A percentile compares a stretch with the other conserved stretches of the same genome.
These are phyloP conservation scores for Drosophila mayri DNA, from an alignment of 1,140 invertebrate species.

Conservation along the genomic window DNA sequence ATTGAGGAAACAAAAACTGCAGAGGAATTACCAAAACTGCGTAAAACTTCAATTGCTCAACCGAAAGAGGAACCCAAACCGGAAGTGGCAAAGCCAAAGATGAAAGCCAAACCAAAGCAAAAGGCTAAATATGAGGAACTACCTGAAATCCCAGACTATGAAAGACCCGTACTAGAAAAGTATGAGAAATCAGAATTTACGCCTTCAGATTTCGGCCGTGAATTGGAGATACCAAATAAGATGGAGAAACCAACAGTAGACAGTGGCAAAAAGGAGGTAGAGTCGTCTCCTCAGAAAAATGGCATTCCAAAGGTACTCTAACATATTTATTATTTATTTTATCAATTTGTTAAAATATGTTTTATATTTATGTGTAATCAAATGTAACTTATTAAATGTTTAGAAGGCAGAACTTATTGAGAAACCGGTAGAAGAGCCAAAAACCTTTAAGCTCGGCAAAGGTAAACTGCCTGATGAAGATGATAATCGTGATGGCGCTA, in stretches of 20 bases:
- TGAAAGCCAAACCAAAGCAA: constrained; percentile 86
- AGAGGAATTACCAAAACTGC: constrained; percentile 80
- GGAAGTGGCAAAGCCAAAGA: constrained; percentile 84
- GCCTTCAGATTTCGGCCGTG: constrained; percentile 70
- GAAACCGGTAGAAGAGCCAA: constrained; percentile 52
- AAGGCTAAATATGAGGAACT: constrained; percentile 88
- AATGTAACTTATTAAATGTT: constrained; percentile 5
- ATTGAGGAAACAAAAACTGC: constrained; percentile 62
- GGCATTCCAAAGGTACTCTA: constrained; percentile 71
- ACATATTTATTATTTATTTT: constrained; percentile 5
- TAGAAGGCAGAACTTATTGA: constrained; percentile 61
- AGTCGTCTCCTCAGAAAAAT: constrained; percentile 59
- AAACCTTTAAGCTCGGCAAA: constrained; percentile 69
- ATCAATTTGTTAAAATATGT: not conserved
- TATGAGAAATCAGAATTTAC: constrained; percentile 86
- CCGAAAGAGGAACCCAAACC: constrained; percentile 71
- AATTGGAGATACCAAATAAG: constrained; percentile 78
- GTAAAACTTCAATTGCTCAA: constrained; percentile 70
- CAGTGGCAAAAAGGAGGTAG: constrained; percentile 50
- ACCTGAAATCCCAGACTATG: constrained; percentile 91
- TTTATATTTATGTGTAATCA: not conserved
- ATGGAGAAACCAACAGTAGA: constrained; percentile 80
- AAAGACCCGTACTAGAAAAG: constrained; percentile 87
- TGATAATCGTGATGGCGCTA: constrained; percentile 53
- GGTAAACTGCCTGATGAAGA: constrained; percentile 77